phyloP scores from a whole-genome alignment of 2,113 vertebrate species.

The Hassar affinis region DNA sequence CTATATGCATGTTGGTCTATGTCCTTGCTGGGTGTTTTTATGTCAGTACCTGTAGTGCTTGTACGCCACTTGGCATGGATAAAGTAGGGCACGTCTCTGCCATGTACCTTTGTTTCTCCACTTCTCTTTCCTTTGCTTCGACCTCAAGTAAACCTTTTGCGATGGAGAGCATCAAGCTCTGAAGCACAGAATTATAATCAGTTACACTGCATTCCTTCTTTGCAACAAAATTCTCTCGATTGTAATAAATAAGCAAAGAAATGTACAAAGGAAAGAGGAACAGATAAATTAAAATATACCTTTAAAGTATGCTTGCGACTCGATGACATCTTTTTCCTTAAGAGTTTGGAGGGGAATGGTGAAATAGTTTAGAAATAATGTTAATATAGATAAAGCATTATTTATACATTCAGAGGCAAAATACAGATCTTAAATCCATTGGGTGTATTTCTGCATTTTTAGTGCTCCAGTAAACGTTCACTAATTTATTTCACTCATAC shows the following conservation, averaged over 20 bases:
- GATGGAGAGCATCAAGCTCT: slow-evolving; percentile 96
- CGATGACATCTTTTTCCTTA: slow-evolving; percentile 85
- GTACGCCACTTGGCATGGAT: slow-evolving; percentile 76
- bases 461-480: neutral
- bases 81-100: slow-evolving; percentile 79
- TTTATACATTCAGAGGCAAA: neutral
- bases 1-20: neutral
- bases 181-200: slow-evolving; percentile 21
- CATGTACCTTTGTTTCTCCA: slow-evolving; percentile 82
- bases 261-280: neutral
- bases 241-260: neutral
- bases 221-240: neutral
- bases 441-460: neutral
- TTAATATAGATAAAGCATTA: neutral
- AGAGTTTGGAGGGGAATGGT: slow-evolving; percentile 40
- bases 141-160: slow-evolving; percentile 84
- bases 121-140: slow-evolving; percentile 75
- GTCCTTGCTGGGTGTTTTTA: neutral
- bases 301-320: slow-evolving; percentile 91
- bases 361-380: neutral
- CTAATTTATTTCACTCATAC: neutral
- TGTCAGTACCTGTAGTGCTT: slow-evolving; percentile 83
- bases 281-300: slow-evolving; percentile 67
- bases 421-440: neutral
- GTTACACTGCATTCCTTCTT: no score